Evolutionary conservation across 2,888 invertebrate species (phyloP), one percentile per base, ranked within the genome.

Genomic region (Galeopsomyia nigrocyanea): DNA sequence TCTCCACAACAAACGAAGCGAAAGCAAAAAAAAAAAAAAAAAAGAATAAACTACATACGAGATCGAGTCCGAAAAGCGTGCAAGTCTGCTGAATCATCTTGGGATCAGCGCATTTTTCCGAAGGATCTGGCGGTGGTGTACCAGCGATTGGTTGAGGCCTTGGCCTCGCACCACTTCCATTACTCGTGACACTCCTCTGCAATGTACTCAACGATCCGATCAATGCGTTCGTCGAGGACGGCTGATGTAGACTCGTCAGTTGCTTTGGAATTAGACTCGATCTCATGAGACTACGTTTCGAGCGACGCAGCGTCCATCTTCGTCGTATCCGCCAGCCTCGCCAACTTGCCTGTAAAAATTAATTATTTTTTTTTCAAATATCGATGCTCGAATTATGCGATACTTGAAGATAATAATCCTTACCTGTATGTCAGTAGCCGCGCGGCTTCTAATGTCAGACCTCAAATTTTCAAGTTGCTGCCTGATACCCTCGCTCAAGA

Each of bases 51-150:
- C 0, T 17, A 83, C 88, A 89, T 85, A 94, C 94, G 89, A 96
- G 89, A 87, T 97, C 96, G 71, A 97, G 89, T 13, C 96, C 96
- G 84, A 96, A 96, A 61, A 96, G 90, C 75, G 93, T 94, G 87
- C 96, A 96, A 26, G 96, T 96, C 83, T 95, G 94, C 85, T 95
- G 95, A 79, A 96, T 95, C 83, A 95, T 93, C 87, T 94, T 94
- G 70, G 93, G 92, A 87, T 96, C 96, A 17, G 86, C 86, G 87
- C 95, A 95, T 88, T 95, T 93, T 85, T 95, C 95, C 80, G 91
- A 90, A 16, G 92, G 92, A 83, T 95, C 95, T 3, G 96, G 95
- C 39, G 95, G 95, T 1, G 91, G 91, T 21, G 96, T 96, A 73
- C 96, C 95, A 19, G 96, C 93, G 80, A 96, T 96, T 39, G 96